Evolutionary conservation across 1,140 invertebrate species (phyloP), one percentile per base, ranked within the genome.

Genomic region (Brachionus rubens): DNA sequence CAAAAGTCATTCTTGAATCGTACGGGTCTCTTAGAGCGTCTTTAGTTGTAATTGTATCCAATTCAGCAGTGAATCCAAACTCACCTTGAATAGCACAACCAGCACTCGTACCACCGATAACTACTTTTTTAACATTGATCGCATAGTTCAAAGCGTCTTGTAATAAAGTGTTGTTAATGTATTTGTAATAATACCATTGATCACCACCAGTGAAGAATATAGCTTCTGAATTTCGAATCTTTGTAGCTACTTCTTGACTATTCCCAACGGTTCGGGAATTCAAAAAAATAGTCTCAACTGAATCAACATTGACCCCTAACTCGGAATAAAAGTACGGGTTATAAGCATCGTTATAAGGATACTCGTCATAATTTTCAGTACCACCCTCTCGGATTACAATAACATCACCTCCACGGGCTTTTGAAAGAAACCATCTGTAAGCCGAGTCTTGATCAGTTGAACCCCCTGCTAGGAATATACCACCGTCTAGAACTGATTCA

Each of bases 31-130:
- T 36, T 7, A 75, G 24, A 41, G 70, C 70, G 9, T 75, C 70
- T 48, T 43, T 75, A 26, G 48, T 19, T 1, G 24, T 54, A 10
- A 75, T 54, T 36, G 70, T 54, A 28, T 54, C 70, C 6, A 54
- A 36, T 16, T 54, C 47, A 28, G 70, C 70, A 9, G 50, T 54
- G 33, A 75, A 75, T 1, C n/a, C 47, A 24, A 21, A 54, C 28
- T 54, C 33, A 12, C 70, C 70, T 36, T 54, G 70, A 21, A 75
- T 75, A 52, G 70, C 70, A 54, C 70, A 75, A 12, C 70, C 70
- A 21, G 70, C 70, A 46, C 47, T 54, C 21, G 70, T 75, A 19
- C 70, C 70, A 16, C 70, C 70, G 1, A 75, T 52, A 9, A 54
- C 47, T 12, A 56, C 43, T 54, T 30, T 43, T 54, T 75, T 75